Percentiles rank a stretch among this genome's conserved stretches.
phyloP scores from a whole-genome alignment of 2,797 vertebrate species.

The Danio albolineatus region DNA sequence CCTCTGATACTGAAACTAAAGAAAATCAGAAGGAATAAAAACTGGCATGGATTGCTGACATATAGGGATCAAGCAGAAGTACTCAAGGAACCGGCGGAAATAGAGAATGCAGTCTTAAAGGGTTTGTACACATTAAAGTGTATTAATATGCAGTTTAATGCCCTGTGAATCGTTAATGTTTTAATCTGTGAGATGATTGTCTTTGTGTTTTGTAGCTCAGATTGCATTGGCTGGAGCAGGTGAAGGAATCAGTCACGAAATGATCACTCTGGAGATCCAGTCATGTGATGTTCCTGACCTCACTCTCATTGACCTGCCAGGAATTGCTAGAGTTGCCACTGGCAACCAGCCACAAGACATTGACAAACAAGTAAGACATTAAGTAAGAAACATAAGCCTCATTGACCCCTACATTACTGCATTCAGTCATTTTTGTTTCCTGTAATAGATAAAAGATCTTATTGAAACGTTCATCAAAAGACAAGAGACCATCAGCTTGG shows the following conservation, averaged over 20 bases:
- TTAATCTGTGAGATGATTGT: background rate
- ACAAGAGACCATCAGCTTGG: constrained; percentile 82
- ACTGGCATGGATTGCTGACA: constrained; percentile 43
- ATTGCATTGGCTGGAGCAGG: constrained; percentile 52
- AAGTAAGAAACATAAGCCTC: background rate
- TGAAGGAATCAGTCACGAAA: constrained; percentile 72
- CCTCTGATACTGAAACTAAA: constrained; percentile 64
- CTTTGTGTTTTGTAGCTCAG: constrained; percentile 51
- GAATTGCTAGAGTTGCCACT: constrained; percentile 78
- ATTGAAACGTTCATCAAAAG: constrained; percentile 75
- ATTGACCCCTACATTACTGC: too few relatives aligned
- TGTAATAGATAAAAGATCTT: constrained; percentile 50
- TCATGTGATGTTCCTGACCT: constrained; percentile 78
- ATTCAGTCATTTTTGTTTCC: too few relatives aligned
- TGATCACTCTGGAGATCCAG: constrained; percentile 77
- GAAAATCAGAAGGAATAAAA: constrained; percentile 10
- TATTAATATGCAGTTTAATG: background rate
- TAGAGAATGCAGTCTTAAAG: constrained; percentile 51
- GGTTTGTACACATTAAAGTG: constrained; percentile 35
- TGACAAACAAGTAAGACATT: constrained; percentile 71
- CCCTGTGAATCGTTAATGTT: background rate
- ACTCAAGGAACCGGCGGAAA: constrained; percentile 38
- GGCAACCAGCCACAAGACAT: constrained; percentile 80
- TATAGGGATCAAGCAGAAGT: background rate
- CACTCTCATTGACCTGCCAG: constrained; percentile 83